A percentile compares a stretch with the other conserved stretches of the same genome.
Conservation (phyloP, 2,888 invertebrate species). For the Clivina fossor region DNA sequence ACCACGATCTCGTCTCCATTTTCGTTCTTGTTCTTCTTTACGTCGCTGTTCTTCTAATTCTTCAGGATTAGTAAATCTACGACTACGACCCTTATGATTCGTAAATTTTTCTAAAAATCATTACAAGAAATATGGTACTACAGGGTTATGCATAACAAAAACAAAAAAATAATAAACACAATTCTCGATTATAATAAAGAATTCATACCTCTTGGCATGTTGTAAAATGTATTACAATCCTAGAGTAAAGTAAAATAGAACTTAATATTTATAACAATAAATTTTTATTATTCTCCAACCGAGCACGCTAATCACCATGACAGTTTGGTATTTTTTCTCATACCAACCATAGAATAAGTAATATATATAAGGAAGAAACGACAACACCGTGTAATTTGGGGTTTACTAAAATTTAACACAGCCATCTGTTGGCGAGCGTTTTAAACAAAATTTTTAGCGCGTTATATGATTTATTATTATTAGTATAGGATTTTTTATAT, state of each 20-base stretch:
- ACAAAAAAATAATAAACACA: conserved; percentile 14
- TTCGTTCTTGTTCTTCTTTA: conserved; percentile 73
- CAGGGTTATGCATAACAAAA: conserved; percentile 10
- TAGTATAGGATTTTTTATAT: too few relatives aligned
- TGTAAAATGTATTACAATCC: conserved; percentile 9
- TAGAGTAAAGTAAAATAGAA: conserved; percentile 29
- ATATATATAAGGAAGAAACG: too few relatives aligned
- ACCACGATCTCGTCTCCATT: conserved; percentile 64
- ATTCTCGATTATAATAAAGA: not conserved
- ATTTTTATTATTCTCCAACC: conserved; percentile 22
- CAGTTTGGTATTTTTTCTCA: conserved; percentile 18
- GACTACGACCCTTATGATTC: conserved; percentile 91
- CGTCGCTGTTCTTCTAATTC: conserved; percentile 84
- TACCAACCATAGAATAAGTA: conserved; percentile 29
- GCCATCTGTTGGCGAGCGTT: too few relatives aligned
- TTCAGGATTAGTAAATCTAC: conserved; percentile 93
- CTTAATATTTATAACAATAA: conserved; percentile 29
- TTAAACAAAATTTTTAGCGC: too few relatives aligned
- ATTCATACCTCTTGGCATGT: conserved; percentile 40
- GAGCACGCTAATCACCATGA: conserved; percentile 27
- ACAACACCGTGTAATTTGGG: too few relatives aligned
- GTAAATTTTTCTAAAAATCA: conserved; percentile 75
- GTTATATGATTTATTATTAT: too few relatives aligned
- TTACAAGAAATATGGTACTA: conserved; percentile 19
- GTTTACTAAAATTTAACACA: too few relatives aligned